A percentile compares a stretch with the other conserved stretches of the same genome.
Evolutionary conservation across 2,888 invertebrate genomes (phyloP).

Genomic region (Carpatolechia fugitivella): DNA sequence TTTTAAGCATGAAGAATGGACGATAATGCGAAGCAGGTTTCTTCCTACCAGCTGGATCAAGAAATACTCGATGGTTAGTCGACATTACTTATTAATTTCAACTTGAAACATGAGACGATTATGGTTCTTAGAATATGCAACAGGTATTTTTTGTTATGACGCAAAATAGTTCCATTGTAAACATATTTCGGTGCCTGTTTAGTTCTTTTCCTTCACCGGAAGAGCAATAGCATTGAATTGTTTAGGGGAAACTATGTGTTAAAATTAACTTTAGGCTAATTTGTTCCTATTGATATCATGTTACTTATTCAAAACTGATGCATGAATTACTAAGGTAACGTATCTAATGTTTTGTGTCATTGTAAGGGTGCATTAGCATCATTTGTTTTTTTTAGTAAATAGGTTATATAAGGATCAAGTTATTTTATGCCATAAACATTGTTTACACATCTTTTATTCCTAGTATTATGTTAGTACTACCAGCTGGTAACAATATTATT

Average conservation of each 20-base stretch:
- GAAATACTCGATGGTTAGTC: conserved; percentile 70
- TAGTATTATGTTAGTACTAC: no score
- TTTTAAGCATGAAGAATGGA: conserved; percentile 77
- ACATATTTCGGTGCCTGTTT: neutral
- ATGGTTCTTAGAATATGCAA: conserved; percentile 38
- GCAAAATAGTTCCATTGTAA: conserved; percentile 36
- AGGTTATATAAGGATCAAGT: no score
- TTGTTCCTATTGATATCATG: neutral
- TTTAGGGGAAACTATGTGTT: neutral
- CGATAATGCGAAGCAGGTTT: conserved; percentile 68
- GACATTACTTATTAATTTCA: conserved; percentile 26
- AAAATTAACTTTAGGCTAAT: neutral
- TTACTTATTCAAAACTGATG: neutral
- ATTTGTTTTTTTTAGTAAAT: no score
- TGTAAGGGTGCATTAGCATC: neutral
- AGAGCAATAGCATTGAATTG: neutral
- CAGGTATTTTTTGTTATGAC: conserved; percentile 47
- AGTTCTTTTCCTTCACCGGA: neutral
- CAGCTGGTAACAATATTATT: no score
- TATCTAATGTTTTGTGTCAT: conserved; percentile 1
- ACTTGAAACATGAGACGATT: conserved; percentile 39
- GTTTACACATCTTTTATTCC: no score
- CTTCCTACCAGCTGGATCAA: conserved; percentile 71
- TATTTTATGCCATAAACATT: no score
- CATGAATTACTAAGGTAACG: neutral